Evolutionary conservation across 1,140 invertebrate species (phyloP).

Genomic region (Heliconius congener): DNA sequence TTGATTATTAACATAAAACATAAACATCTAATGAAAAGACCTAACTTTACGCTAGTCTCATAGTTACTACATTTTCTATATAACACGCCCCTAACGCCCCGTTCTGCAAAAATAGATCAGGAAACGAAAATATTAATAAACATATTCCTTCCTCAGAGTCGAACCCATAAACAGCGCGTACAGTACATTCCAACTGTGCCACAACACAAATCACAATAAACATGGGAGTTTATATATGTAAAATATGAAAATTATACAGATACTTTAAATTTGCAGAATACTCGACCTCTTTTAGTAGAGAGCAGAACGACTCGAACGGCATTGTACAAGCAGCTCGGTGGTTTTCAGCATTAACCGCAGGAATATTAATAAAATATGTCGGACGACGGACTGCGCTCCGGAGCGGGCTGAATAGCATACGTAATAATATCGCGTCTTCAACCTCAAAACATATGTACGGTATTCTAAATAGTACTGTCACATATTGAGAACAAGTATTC

Average conservation of each 20-base stretch:
- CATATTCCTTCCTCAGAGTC: not conserved
- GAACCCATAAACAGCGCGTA: not conserved
- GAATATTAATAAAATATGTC: conserved; percentile 45
- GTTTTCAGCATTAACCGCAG: conserved; percentile 41
- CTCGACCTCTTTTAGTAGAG: conserved; percentile 26
- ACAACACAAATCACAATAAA: not conserved
- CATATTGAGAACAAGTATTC: not conserved
- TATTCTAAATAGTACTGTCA: conserved; percentile 29
- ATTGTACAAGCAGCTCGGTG: conserved; percentile 23
- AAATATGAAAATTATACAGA: not conserved
- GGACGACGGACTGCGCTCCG: conserved; percentile 30
- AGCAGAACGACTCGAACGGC: conserved; percentile 24
- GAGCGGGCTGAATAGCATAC: conserved; percentile 32
- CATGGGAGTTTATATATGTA: not conserved
- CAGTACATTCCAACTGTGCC: not conserved
- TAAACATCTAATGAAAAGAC: too few species aligned
- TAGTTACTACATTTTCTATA: too few species aligned
- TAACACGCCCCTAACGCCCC: too few species aligned
- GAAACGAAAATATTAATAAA: too few species aligned
- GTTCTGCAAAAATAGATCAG: too few species aligned
- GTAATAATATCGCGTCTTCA: conserved; percentile 38
- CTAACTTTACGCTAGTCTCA: too few species aligned
- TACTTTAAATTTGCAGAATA: conserved; percentile 5
- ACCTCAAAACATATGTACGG: conserved; percentile 43
- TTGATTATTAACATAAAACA: too few species aligned